These are phyloP conservation scores for Pseudorasbora parva DNA, from an alignment of 2,113 vertebrate species.

Conservation along the genomic window DNA sequence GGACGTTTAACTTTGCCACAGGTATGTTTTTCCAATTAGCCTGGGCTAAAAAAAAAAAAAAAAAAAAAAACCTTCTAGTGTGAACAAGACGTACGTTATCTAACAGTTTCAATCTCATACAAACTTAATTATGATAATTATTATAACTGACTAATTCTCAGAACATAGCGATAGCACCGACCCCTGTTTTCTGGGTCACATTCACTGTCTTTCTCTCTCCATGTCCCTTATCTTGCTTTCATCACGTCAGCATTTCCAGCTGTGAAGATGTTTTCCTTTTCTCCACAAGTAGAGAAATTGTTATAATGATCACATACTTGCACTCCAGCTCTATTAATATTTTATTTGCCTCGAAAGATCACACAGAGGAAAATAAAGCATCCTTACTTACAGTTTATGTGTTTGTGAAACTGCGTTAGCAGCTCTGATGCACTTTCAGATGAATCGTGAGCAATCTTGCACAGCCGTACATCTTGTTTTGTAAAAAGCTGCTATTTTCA, in stretches of 20 bases:
- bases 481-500: constrained; percentile 21
- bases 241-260: constrained; percentile 70
- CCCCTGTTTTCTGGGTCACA: constrained; percentile 42
- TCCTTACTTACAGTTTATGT: constrained; percentile 38
- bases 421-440: constrained; percentile 13
- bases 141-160: background rate
- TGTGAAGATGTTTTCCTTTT: constrained; percentile 65
- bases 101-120: too few relatives aligned
- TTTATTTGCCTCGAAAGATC: constrained; percentile 62
- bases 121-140: background rate
- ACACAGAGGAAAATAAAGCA: constrained; percentile 34
- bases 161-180: background rate
- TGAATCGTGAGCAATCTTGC: background rate
- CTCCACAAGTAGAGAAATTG: constrained; percentile 66
- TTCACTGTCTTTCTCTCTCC: background rate
- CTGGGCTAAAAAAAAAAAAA: too few relatives aligned
- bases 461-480: background rate
- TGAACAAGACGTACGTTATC: too few relatives aligned
- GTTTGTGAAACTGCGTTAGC: constrained; percentile 42
- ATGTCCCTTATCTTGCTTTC: constrained; percentile 50
- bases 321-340: constrained; percentile 67
- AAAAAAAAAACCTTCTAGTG: too few relatives aligned
- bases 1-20: too few relatives aligned
- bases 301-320: constrained; percentile 73
- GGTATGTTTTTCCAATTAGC: too few relatives aligned